phyloP scores from a whole-genome alignment of 1,140 invertebrate species.

The Brachionus koreanus region DNA sequence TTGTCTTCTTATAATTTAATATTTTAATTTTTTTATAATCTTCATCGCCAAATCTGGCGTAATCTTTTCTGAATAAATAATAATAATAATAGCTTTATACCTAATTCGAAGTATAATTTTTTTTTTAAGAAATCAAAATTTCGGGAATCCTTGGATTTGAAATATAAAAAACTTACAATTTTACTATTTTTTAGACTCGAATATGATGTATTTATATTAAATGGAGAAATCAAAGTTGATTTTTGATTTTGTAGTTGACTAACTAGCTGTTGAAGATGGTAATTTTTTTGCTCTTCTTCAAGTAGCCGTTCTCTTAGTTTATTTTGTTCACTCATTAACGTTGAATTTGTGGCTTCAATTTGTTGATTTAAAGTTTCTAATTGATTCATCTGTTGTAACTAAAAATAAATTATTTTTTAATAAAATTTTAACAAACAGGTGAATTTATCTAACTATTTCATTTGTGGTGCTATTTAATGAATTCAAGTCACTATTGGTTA shows the following conservation, averaged over 20 bases:
- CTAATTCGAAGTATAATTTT: too few species aligned
- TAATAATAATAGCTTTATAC: too few species aligned
- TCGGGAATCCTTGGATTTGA: not conserved
- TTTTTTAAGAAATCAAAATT: too few species aligned
- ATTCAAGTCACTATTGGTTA: not conserved
- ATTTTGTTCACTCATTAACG: not conserved
- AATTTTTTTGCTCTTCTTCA: slow-evolving; percentile 14
- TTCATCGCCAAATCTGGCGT: too few species aligned
- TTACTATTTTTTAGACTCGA: not conserved
- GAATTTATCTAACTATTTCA: not conserved
- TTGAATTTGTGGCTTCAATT: slow-evolving; percentile 3
- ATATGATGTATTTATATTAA: not conserved
- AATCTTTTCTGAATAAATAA: too few species aligned
- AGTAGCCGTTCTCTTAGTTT: not conserved
- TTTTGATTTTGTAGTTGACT: not conserved
- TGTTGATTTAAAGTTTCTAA: not conserved
- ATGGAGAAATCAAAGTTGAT: not conserved
- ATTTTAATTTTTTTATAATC: too few species aligned
- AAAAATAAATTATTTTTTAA: not conserved
- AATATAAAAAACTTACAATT: not conserved
- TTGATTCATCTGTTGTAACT: slow-evolving; percentile 25
- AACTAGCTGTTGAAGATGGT: not conserved
- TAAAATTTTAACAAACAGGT: not conserved
- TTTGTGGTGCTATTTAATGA: not conserved
- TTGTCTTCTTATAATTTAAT: too few species aligned